Percentiles rank a stretch among this genome's conserved stretches.
phyloP scores from a whole-genome alignment of 2,113 vertebrate genomes.

The Elachura formosa region DNA sequence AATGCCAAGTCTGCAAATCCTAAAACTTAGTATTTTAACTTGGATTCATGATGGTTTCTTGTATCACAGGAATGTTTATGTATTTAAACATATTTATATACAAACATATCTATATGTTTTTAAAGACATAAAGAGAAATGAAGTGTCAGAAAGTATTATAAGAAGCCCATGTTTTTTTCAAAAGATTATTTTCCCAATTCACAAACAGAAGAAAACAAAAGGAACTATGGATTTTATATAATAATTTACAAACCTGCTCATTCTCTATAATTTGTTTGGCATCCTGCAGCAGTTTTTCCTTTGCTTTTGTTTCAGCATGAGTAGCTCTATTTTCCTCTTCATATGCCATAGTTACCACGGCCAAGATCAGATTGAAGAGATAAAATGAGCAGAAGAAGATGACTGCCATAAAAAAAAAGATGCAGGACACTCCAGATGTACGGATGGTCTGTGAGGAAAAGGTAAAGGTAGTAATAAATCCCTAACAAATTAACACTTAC shows the following conservation, averaged over 20 bases:
- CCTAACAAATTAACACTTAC: background rate
- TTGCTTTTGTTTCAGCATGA: constrained; percentile 83
- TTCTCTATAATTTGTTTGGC: constrained; percentile 78
- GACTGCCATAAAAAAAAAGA: constrained; percentile 90
- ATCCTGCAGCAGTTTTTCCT: constrained; percentile 83
- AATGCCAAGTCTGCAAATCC: background rate
- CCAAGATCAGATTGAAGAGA: constrained; percentile 94
- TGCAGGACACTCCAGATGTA: constrained; percentile 84
- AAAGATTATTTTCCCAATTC: background rate
- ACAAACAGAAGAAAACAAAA: background rate
- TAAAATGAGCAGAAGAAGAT: constrained; percentile 99
- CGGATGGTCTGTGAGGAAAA: constrained; percentile 82
- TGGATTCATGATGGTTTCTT: background rate
- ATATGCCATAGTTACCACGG: constrained; percentile 96
- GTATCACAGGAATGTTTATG: background rate
- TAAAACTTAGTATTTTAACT: background rate
- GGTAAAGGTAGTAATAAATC: background rate
- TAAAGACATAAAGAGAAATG: background rate
- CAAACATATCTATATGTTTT: fast-evolving
- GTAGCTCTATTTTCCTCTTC: constrained; percentile 93
- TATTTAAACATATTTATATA: background rate
- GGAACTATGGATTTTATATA: background rate
- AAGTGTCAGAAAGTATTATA: background rate
- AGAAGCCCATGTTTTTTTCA: background rate
- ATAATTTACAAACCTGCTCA: constrained; percentile 79